Conservation (phyloP, 2,113 vertebrate genomes). For the Aix galericulata region DNA sequence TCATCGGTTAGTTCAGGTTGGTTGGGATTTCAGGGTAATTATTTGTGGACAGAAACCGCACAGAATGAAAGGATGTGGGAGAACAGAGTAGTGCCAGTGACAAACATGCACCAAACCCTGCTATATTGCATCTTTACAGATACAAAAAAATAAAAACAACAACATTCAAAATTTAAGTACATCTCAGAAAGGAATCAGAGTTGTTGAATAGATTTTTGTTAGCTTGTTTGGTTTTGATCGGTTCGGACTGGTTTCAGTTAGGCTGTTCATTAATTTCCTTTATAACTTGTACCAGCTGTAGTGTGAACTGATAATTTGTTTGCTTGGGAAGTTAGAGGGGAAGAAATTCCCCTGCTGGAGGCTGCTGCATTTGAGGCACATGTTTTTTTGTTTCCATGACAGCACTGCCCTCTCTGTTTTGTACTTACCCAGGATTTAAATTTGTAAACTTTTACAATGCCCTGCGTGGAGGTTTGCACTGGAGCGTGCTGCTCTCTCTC, state of each 20-base stretch:
- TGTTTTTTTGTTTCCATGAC: background rate
- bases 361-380: background rate
- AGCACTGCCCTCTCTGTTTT: background rate
- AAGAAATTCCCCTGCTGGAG: background rate
- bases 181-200: background rate
- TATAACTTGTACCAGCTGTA: background rate
- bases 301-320: background rate
- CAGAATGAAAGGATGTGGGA: background rate
- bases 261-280: background rate
- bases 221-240: background rate
- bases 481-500: background rate
- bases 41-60: background rate
- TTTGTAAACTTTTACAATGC: background rate
- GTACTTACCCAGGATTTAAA: background rate
- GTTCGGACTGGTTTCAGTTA: background rate
- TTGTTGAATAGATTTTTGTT: background rate
- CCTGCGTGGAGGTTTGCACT: background rate
- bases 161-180: background rate
- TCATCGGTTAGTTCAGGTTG: background rate
- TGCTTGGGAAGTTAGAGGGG: background rate
- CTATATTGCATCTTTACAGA: background rate
- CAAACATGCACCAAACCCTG: background rate
- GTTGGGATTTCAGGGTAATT: background rate
- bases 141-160: background rate
- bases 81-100: background rate